Evolutionary conservation across 2,888 invertebrate genomes (phyloP), one percentile per base, ranked within the genome.

Genomic region (Lamproptera curius): DNA sequence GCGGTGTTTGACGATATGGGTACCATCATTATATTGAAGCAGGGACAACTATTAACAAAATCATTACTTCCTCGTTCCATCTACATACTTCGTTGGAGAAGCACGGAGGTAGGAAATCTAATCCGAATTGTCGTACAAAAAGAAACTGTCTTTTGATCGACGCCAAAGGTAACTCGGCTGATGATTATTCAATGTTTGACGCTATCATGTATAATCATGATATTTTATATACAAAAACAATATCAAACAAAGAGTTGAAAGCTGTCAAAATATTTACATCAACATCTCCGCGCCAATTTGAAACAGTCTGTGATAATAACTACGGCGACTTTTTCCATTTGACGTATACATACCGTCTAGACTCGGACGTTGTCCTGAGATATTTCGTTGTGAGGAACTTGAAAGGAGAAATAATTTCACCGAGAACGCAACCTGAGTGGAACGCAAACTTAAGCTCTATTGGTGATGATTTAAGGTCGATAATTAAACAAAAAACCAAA

Each of bases 291-390:
- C 52, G 72, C 2, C 53, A 59, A 38, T 56, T 59, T 28, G 35
- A 40, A 6, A 72, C 75, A 5, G 72, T 69, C 11, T 78, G 81
- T 54, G 69, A 73, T 38, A n/a, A 65, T n/a, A 52, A 55, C 28
- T 62, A 63, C 40, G 78, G 77, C 28, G 53, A 66, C 33, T 80
- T 68, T 57, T 80, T 72, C 61, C 77, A 80, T 56, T 75, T 70
- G 73, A 80, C 79, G 2, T 69, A 74, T 44, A 80, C 79, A 0
- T 73, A 73, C 49, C 65, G 72, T 43, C 56, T 81, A 0, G 73
- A 78, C 50, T 80, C 79, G 0, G 73, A 79, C 53, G 38, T 78
- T n/a, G 46, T 59, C 5, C 77, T 73, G 75, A 65, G 54, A 46
- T 70, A 72, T 52, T 67, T 82, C 50, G 43, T 63, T 1, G 71